Base-by-base conservation (phyloP, 2,113 vertebrate species). In the Danio rerio region DNA sequence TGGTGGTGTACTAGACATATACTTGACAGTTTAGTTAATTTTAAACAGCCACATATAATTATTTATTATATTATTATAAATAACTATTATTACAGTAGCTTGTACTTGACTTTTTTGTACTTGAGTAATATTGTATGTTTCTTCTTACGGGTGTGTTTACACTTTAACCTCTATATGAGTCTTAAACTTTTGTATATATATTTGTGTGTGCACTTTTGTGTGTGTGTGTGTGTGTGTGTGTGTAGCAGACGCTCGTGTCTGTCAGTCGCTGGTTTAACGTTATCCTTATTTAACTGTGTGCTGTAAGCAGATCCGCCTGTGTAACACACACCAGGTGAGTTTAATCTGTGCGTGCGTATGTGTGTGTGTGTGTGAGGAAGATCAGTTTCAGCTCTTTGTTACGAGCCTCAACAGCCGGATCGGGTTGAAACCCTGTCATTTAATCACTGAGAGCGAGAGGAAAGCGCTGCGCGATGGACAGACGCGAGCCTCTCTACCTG, bases 201-300 rank as follows among this genome's bases (percentile, higher is more conserved):
- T 31, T 2, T 31, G 3, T 31, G 3, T 45, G 11, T 53, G 49
- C 31, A 11, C 10, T 13, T 21, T 18, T n/a, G 20, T 31, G 12
- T 56, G 50, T 55, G 58, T 76, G 16, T 61, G 55, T 42, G 11
- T 50, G 55, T 88, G 78, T 88, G 85, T 84, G 84, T 31, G 31
- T 31, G 31, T 31, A 31, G 31, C 31, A 2, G 3, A 31, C 31
- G 31, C 31, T 31, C 31, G 3, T 31, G 31, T 31, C 31, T 31
- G 31, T 87, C 84, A 83, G 80, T 79, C 50, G 77, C 85, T 84
- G 73, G 16, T 86, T 86, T 84, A 81, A 74, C 69, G 58, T 84
- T 87, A 83, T 89, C 87, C 84, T 91, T 89, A 91, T 91, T 92
- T 91, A 90, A 90, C 79, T 72, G 71, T 78, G 69, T 73, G 16